Base-by-base conservation (phyloP, 2,888 invertebrate genomes). In the Agriotes lineatus region DNA sequence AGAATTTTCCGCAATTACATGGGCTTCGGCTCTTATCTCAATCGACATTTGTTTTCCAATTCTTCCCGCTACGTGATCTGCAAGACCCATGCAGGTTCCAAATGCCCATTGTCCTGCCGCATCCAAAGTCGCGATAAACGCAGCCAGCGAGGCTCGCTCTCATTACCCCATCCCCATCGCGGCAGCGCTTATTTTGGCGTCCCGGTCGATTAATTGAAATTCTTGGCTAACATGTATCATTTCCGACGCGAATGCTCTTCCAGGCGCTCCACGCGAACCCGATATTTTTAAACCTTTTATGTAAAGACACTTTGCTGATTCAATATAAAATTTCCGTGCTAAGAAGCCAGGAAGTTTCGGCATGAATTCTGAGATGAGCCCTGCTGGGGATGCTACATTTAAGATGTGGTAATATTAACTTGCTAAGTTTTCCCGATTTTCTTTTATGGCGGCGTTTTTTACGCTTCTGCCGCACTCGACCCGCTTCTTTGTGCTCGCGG, bases 21-120 rank as follows among this genome's bases (percentile, higher is more conserved):
- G 58, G 54, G 25, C 57, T 64, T 52, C 35, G 60, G 37, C 42
- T 59, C 69, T 69, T 69, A 69, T 69, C 69, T 64, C 64, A 19
- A 64, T 50, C 50, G 45, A 64, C 69, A 69, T 69, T 69, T 69
- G 69, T 69, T 69, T 69, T 59, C 69, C 69, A 64, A 69, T 69
- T 69, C 65, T 65, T 65, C 64, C 30, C 50, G 58, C 64, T 69
- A 67, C 67, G 69, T 63, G 63, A 69, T 54, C 50, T 50, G 64
- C 59, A 33, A 39, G 42, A 39, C 59, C 33, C 64, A 48, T 69
- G 59, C 58, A 50, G 45, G 25, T 57, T 64, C 57, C 58, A 44
- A 64, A 56, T 64, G 48, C 42, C 69, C 58, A 59, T 69, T 64
- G 65, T 62, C 62, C 62, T 12, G 22, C 18, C 22, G 54, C 52